Evolutionary conservation across 1,140 invertebrate genomes (phyloP).

Genomic region (Orchestia grillus): DNA sequence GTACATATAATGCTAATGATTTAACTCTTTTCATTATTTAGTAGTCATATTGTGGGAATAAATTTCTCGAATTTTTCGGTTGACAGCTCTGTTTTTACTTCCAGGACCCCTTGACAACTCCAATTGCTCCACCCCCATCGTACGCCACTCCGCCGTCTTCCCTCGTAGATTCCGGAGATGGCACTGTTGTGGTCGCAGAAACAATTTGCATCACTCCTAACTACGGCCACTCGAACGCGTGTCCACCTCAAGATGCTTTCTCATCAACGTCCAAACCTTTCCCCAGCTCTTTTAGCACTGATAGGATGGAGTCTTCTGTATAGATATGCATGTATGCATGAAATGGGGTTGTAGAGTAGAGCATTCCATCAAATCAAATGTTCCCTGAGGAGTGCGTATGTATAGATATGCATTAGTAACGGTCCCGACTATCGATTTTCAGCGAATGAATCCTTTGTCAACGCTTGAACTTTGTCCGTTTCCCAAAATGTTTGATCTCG

Average conservation of each 20-base stretch:
- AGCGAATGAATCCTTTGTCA: not conserved
- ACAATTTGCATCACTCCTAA: conserved; percentile 67
- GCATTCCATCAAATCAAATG: not conserved
- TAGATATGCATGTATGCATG: conserved; percentile 37
- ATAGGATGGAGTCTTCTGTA: conserved; percentile 65
- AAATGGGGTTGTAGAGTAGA: not conserved
- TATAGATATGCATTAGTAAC: not conserved
- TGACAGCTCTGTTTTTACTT: not conserved
- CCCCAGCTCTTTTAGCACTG: conserved; percentile 62
- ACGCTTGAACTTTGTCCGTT: not conserved
- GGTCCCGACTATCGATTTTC: not conserved
- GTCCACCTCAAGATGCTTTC: conserved; percentile 59
- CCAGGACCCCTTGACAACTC: conserved; percentile 63
- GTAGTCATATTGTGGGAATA: too few relatives aligned
- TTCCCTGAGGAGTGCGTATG: not conserved
- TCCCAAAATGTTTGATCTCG: not conserved
- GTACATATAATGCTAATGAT: too few relatives aligned
- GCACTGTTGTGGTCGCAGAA: conserved; percentile 61
- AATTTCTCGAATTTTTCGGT: too few relatives aligned
- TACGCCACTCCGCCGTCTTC: conserved; percentile 62
- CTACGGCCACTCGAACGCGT: conserved; percentile 57
- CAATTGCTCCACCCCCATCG: conserved; percentile 65
- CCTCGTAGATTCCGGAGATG: conserved; percentile 59
- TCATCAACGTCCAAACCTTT: conserved; percentile 61
- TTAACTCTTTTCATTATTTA: too few relatives aligned